Evolutionary conservation across 2,888 invertebrate genomes (phyloP).

Genomic region (Caenorhabditis sp.): DNA sequence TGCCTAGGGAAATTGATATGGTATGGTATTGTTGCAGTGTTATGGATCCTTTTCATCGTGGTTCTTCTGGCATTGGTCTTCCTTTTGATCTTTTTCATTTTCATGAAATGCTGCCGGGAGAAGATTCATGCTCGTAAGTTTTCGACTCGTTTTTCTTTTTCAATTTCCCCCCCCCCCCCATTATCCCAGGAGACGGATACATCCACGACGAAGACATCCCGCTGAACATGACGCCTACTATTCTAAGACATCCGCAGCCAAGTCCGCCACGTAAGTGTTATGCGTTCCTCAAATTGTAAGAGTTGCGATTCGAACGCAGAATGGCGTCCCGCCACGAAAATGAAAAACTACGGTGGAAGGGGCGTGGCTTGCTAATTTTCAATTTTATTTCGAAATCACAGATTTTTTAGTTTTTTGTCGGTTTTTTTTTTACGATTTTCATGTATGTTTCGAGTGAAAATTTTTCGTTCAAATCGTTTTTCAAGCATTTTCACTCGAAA

Average conservation of each 20-base stretch:
- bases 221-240: conserved; percentile 35
- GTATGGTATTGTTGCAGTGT: conserved; percentile 34
- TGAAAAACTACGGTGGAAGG: too few relatives aligned
- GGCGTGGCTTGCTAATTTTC: too few relatives aligned
- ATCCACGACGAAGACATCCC: conserved; percentile 41
- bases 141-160: too few relatives aligned
- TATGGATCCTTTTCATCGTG: conserved; percentile 52
- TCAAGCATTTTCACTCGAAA: too few relatives aligned
- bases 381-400: too few relatives aligned
- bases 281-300: too few relatives aligned
- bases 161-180: not conserved
- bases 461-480: too few relatives aligned
- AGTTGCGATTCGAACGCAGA: too few relatives aligned
- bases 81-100: conserved; percentile 53
- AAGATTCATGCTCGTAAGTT: conserved; percentile 38
- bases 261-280: conserved; percentile 50
- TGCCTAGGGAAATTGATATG: not conserved
- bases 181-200: conserved; percentile 29
- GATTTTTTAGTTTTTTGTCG: too few relatives aligned
- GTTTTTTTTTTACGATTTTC: too few relatives aligned
- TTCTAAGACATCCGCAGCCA: conserved; percentile 49
- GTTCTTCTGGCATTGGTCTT: conserved; percentile 41
- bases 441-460: too few relatives aligned
- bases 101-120: conserved; percentile 58
- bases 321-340: too few relatives aligned